These are phyloP conservation scores for Noctua fimbriata DNA, from an alignment of 2,888 invertebrate species.

Conservation along the genomic window DNA sequence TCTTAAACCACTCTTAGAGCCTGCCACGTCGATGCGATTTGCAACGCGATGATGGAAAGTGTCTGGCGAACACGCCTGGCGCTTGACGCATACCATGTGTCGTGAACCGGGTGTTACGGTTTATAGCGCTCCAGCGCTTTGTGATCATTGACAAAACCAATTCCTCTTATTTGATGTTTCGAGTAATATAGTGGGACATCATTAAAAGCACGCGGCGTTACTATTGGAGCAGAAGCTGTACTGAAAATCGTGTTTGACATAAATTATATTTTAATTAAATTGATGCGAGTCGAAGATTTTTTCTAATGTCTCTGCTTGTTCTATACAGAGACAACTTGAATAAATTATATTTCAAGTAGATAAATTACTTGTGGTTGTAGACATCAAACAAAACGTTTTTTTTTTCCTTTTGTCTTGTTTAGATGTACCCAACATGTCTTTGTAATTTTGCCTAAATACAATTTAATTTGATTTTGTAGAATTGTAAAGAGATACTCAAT, in stretches of 20 bases:
- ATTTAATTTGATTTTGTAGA: background rate
- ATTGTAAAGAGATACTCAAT: background rate
- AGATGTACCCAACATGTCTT: background rate
- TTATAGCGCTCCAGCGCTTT: slow-evolving; percentile 20
- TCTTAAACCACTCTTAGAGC: background rate
- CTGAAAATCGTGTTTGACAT: slow-evolving; percentile 13
- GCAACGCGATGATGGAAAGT: background rate
- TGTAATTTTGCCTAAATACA: background rate
- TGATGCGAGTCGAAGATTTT: background rate
- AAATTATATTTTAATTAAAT: slow-evolving; percentile 6
- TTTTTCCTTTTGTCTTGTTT: background rate
- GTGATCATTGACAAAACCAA: slow-evolving; percentile 31
- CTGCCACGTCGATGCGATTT: background rate
- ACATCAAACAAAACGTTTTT: background rate
- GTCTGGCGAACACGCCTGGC: background rate
- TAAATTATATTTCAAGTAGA: background rate
- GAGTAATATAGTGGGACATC: slow-evolving; percentile 32
- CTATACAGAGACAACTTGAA: background rate
- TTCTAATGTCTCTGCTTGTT: background rate
- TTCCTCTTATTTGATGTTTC: slow-evolving; percentile 37
- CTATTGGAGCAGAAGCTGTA: slow-evolving; percentile 11
- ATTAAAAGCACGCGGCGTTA: slow-evolving; percentile 32
- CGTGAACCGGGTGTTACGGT: background rate
- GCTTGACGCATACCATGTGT: background rate
- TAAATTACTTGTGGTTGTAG: background rate